phyloP scores from a whole-genome alignment of 2,113 vertebrate genomes.

The Dolichallabes microphthalmus region DNA sequence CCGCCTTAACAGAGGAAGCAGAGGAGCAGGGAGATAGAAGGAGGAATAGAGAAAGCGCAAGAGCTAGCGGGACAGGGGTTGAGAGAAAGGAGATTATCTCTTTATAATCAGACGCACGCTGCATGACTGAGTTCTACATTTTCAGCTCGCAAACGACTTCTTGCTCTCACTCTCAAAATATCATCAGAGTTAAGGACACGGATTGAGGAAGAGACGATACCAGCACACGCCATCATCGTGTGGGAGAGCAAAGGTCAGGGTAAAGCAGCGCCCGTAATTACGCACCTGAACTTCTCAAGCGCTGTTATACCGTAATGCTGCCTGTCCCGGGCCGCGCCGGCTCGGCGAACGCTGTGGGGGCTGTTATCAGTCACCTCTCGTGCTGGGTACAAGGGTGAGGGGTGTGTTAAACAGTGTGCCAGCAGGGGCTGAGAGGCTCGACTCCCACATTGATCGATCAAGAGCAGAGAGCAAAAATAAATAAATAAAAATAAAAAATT shows the following conservation, averaged over 20 bases:
- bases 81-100: constrained; percentile 47
- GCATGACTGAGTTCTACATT: constrained; percentile 48
- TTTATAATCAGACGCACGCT: constrained; percentile 49
- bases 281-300: constrained; percentile 2
- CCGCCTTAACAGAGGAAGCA: constrained; percentile 45
- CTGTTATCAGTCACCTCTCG: constrained; percentile 11
- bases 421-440: background rate
- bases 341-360: background rate
- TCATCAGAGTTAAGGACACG: constrained; percentile 45
- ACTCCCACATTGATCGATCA: constrained; percentile 11
- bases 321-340: background rate
- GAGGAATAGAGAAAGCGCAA: constrained; percentile 3
- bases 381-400: background rate
- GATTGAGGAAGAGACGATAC: constrained; percentile 29
- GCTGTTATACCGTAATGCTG: background rate
- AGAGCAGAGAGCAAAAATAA: background rate
- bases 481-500: background rate
- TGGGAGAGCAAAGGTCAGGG: constrained; percentile 26
- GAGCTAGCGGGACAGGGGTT: constrained; percentile 44
- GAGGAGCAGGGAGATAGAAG: constrained; percentile 49
- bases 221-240: background rate
- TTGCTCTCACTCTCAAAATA: constrained; percentile 37
- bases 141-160: constrained; percentile 42
- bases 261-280: constrained; percentile 47
- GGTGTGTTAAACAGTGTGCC: constrained; percentile 1